Evolutionary conservation across 2,888 invertebrate species (phyloP).

Genomic region (Aleiodes testaceus): DNA sequence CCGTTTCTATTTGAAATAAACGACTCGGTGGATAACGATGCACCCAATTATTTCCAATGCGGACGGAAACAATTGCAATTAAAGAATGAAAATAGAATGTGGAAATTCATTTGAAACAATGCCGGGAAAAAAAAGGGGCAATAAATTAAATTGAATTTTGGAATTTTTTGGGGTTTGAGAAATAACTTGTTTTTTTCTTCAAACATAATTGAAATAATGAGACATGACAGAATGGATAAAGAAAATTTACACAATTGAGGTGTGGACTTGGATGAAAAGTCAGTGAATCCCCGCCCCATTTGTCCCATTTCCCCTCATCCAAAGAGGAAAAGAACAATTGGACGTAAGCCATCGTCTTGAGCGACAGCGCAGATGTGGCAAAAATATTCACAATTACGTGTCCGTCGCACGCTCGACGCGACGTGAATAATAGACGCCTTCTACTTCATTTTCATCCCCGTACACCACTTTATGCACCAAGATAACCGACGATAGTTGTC

Average conservation of each 20-base stretch:
- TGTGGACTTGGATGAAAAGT: not conserved
- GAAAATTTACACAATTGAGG: not conserved
- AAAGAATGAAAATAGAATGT: too few species aligned
- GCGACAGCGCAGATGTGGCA: slow-evolving; percentile 70
- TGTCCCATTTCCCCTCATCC: slow-evolving; percentile 20
- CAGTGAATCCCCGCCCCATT: not conserved
- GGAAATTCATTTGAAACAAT: too few species aligned
- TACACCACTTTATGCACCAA: slow-evolving; percentile 30
- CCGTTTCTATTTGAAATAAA: not conserved
- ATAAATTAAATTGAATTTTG: too few species aligned
- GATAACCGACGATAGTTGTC: not conserved
- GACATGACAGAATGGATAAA: slow-evolving; percentile 4
- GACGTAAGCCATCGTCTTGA: slow-evolving; percentile 69
- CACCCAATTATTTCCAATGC: not conserved
- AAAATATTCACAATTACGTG: slow-evolving; percentile 71
- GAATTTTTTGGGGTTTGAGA: too few species aligned
- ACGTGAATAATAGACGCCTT: slow-evolving; percentile 65
- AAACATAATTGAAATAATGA: too few species aligned
- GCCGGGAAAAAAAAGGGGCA: too few species aligned
- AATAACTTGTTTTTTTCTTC: too few species aligned
- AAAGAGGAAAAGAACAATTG: slow-evolving; percentile 65
- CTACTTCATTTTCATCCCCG: slow-evolving; percentile 12
- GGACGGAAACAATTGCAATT: too few species aligned
- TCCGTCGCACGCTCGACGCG: slow-evolving; percentile 52
- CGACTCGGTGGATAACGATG: not conserved